Conservation (phyloP, 2,797 vertebrate species). For the Peromyscus nudipes region DNA sequence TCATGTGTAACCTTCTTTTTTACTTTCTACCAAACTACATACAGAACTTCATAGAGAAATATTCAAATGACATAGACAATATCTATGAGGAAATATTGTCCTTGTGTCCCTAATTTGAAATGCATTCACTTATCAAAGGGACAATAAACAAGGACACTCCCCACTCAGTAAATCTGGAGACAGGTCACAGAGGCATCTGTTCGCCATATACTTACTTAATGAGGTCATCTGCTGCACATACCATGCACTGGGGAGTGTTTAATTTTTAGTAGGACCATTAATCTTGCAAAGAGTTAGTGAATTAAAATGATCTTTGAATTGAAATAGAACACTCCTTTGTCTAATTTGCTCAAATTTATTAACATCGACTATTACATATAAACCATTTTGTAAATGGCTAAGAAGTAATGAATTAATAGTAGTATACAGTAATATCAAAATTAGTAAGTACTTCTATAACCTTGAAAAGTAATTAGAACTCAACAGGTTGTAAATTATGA, state of each 20-base stretch:
- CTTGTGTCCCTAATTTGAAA: slow-evolving; percentile 75
- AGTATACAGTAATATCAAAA: slow-evolving; percentile 23
- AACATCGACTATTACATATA: slow-evolving; percentile 28
- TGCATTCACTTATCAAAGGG: slow-evolving; percentile 65
- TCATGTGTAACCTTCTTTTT: not conserved
- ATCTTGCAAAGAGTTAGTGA: slow-evolving; percentile 77
- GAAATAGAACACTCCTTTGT: slow-evolving; percentile 72
- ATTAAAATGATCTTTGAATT: slow-evolving; percentile 78
- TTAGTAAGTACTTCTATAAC: slow-evolving; percentile 33
- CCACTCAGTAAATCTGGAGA: slow-evolving; percentile 76
- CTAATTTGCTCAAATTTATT: slow-evolving; percentile 77
- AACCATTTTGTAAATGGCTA: slow-evolving; percentile 34
- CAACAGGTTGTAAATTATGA: slow-evolving; percentile 54
- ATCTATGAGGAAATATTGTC: slow-evolving; percentile 20
- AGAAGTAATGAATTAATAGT: slow-evolving; percentile 54
- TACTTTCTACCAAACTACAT: slow-evolving; percentile 15
- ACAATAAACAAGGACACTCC: slow-evolving; percentile 79
- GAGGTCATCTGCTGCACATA: slow-evolving; percentile 80
- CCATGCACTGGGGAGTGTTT: slow-evolving; percentile 72
- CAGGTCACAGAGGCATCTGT: slow-evolving; percentile 81
- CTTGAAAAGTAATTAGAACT: slow-evolving; percentile 63
- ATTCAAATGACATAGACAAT: not conserved
- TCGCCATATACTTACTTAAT: slow-evolving; percentile 80
- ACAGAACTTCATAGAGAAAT: not conserved
- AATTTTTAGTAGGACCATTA: slow-evolving; percentile 82